Percentiles rank a stretch among this genome's conserved stretches.
phyloP scores from a whole-genome alignment of 2,888 invertebrate genomes.

The Habroteleia sp. region DNA sequence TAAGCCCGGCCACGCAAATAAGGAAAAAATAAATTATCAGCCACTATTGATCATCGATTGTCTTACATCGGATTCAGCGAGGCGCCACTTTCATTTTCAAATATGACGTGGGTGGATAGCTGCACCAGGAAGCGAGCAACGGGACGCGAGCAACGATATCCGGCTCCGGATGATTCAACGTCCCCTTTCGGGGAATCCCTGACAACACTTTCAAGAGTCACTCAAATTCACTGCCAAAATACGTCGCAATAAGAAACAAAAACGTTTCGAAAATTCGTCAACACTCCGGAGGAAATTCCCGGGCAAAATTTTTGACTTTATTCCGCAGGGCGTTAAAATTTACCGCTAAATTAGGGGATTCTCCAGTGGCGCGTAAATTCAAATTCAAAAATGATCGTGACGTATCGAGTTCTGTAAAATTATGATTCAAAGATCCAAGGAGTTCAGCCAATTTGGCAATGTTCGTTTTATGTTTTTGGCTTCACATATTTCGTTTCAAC shows the following conservation, averaged over 20 bases:
- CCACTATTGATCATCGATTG: slow-evolving; percentile 8
- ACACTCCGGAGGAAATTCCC: no score
- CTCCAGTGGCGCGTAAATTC: slow-evolving; percentile 26
- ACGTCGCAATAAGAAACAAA: no score
- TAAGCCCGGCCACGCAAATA: slow-evolving; percentile 7
- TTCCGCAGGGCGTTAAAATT: slow-evolving; percentile 22
- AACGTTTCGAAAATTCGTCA: no score
- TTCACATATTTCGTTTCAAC: slow-evolving; percentile 5
- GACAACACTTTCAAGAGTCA: no score
- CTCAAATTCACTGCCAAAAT: no score
- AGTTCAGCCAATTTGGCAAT: background rate
- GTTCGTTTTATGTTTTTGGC: background rate
- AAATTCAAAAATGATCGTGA: background rate
- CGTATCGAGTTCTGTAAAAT: background rate
- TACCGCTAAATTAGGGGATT: slow-evolving; percentile 28
- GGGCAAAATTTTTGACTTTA: no score
- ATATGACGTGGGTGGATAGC: slow-evolving; percentile 2
- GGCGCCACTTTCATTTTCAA: slow-evolving; percentile 37
- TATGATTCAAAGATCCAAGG: no score
- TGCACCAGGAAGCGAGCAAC: slow-evolving; percentile 53
- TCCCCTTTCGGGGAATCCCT: slow-evolving; percentile 11
- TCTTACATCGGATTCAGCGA: slow-evolving; percentile 32
- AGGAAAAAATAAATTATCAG: slow-evolving; percentile 12
- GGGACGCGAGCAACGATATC: slow-evolving; percentile 44
- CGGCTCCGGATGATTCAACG: slow-evolving; percentile 32